Base-by-base conservation (phyloP, 2,797 vertebrate genomes). In the Enteromius afrohamiltoni region DNA sequence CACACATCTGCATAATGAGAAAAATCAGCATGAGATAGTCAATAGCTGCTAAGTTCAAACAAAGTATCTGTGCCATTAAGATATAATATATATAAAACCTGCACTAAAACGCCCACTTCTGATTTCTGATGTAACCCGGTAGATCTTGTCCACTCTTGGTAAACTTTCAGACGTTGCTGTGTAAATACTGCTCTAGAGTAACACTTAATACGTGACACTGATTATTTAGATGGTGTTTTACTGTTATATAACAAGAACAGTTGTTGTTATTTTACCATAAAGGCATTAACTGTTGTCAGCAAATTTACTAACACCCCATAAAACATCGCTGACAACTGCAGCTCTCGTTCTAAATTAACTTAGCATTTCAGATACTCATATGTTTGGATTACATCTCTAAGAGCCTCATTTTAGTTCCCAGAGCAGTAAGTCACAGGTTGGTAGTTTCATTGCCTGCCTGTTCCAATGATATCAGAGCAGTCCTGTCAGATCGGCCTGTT, bases 351-450 rank as follows among this genome's bases (percentile, higher is more conserved):
- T 60, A 45, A 60, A 71, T 80, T 80, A 73, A 73, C 69, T 80
- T 58, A 34, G 79, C 40, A 73, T 62, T 65, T 74, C 26, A 51
- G 31, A 37, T 64, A 51, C 45, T 42, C 14, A 11, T 81, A 51
- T 65, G 21, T 82, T 82, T 65, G 31, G 58, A 75, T 75, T 64
- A 40, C 70, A 74, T 73, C 70, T 75, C 47, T 74, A 65, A 51
- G 55, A 75, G 55, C 70, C 58, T 75, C 55, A 51, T 53, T 65
- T 74, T 23, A 17, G 79, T 73, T 82, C 70, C 79, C 55, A 6
- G 29, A 74, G 70, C 58, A 73, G 49, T 81, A 49, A 65, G 60
- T 82, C 70, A 82, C 80, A 75, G 42, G 42, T 75, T 75, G 58
- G 21, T 75, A 49, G 58, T 65, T 82, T 82, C 45, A 82, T 31